Conservation (phyloP, 2,797 vertebrate species). For the Telmatherina bonti region DNA sequence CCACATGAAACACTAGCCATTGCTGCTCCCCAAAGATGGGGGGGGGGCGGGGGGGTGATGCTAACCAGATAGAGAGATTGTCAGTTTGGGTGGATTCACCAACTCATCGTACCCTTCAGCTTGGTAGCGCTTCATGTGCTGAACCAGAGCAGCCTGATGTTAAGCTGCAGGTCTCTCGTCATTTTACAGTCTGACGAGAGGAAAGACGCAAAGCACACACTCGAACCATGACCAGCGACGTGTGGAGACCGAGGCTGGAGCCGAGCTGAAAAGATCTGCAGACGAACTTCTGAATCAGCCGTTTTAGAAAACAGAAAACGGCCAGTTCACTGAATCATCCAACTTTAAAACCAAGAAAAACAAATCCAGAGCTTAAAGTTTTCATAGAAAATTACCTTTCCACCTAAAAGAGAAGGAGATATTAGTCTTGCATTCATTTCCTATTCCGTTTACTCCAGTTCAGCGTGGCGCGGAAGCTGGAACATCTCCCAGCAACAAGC, state of each 20-base stretch:
- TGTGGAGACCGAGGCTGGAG: conserved; percentile 13
- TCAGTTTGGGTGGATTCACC: conserved; percentile 49
- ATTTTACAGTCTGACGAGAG: conserved; percentile 26
- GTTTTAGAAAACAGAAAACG: no score
- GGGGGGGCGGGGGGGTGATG: conserved; percentile 65
- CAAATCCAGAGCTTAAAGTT: no score
- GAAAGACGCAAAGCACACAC: neutral
- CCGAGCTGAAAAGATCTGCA: conserved; percentile 13
- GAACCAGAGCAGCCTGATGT: conserved; percentile 32
- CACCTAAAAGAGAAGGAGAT: neutral
- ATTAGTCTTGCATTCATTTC: no score
- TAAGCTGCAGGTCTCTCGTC: conserved; percentile 35
- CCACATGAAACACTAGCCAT: neutral
- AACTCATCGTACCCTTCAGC: conserved; percentile 31
- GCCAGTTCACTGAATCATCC: no score
- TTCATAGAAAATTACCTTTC: neutral
- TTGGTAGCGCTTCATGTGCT: conserved; percentile 33
- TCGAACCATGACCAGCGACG: conserved; percentile 4
- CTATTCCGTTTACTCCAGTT: no score
- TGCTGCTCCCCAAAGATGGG: conserved; percentile 12
- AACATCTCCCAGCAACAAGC: no score
- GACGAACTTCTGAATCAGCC: conserved; percentile 16
- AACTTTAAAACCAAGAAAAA: no score
- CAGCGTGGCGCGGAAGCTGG: no score
- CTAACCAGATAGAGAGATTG: conserved; percentile 47